A percentile compares a stretch with the other conserved stretches of the same genome.
phyloP scores from a whole-genome alignment of 2,888 invertebrate genomes.

The Morpho deidamia region DNA sequence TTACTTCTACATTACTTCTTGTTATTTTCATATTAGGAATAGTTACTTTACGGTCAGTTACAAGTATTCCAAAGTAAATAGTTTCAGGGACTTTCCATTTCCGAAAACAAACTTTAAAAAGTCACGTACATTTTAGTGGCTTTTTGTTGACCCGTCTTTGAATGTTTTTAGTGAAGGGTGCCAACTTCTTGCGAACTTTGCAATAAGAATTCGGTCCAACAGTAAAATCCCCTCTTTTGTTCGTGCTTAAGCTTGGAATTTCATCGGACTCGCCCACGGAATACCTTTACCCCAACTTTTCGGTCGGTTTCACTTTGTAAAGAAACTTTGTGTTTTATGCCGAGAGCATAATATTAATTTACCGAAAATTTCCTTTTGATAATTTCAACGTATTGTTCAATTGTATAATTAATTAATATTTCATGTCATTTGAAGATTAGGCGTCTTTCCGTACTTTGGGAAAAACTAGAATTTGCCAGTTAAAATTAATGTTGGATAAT shows the following conservation, averaged over 20 bases:
- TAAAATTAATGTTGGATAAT: too few relatives aligned
- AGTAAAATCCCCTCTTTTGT: conserved; percentile 3
- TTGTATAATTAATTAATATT: too few relatives aligned
- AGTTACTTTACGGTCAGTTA: neutral
- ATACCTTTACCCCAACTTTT: conserved; percentile 9
- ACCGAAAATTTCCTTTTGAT: neutral
- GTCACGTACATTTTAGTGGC: conserved; percentile 5
- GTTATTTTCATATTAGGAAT: too few relatives aligned
- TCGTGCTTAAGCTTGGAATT: conserved; percentile 2
- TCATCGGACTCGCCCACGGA: conserved; percentile 4
- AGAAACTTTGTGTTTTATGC: conserved; percentile 1
- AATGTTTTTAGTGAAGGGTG: conserved; percentile 2
- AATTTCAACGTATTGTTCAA: too few relatives aligned
- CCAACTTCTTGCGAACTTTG: conserved; percentile 8
- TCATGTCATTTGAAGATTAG: too few relatives aligned
- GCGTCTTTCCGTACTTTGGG: too few relatives aligned
- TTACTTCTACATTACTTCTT: too few relatives aligned
- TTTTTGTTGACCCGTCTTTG: conserved; percentile 10
- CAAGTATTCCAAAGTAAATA: neutral
- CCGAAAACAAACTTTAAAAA: neutral
- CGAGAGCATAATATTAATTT: neutral
- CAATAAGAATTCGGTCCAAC: conserved; percentile 1
- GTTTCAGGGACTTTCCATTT: neutral
- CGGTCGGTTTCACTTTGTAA: conserved; percentile 1
- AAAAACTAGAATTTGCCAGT: too few relatives aligned